Evolutionary conservation across 2,888 invertebrate species (phyloP).

Genomic region (Caenorhabditis sulstoni): DNA sequence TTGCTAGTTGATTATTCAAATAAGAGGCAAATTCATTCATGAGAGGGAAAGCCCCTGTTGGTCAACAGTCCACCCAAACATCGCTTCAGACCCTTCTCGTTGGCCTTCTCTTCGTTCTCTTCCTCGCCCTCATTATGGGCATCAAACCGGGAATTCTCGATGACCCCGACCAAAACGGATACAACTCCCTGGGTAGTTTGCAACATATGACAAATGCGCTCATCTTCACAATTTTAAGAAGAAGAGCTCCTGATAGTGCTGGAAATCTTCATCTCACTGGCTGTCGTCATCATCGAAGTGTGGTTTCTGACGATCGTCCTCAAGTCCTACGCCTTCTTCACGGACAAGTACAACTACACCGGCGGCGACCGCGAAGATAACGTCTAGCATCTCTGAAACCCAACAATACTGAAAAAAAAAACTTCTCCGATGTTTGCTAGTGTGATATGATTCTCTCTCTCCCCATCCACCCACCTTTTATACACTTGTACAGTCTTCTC

Average conservation of each 20-base stretch:
- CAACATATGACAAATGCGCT: background rate
- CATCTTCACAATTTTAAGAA: conserved; percentile 49
- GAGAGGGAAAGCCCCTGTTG: too few relatives aligned
- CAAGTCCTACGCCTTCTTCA: conserved; percentile 66
- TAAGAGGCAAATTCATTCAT: too few relatives aligned
- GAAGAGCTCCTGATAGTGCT: conserved; percentile 69
- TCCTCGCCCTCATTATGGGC: conserved; percentile 69
- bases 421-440: conserved; percentile 24
- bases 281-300: conserved; percentile 67
- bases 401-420: too few relatives aligned
- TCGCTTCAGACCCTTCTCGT: conserved; percentile 64
- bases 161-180: conserved; percentile 65
- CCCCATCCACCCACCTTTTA: conserved; percentile 20
- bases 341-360: conserved; percentile 70
- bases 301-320: conserved; percentile 70
- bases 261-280: conserved; percentile 68
- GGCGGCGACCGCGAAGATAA: conserved; percentile 69
- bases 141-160: conserved; percentile 69
- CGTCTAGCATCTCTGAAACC: conserved; percentile 31
- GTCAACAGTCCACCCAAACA: background rate
- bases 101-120: conserved; percentile 65
- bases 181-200: conserved; percentile 62
- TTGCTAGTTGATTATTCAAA: too few relatives aligned
- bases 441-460: conserved; percentile 48
- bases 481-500: conserved; percentile 42